Evolutionary conservation across 1,140 invertebrate genomes (phyloP).

Genomic region (Drosophila lowei): DNA sequence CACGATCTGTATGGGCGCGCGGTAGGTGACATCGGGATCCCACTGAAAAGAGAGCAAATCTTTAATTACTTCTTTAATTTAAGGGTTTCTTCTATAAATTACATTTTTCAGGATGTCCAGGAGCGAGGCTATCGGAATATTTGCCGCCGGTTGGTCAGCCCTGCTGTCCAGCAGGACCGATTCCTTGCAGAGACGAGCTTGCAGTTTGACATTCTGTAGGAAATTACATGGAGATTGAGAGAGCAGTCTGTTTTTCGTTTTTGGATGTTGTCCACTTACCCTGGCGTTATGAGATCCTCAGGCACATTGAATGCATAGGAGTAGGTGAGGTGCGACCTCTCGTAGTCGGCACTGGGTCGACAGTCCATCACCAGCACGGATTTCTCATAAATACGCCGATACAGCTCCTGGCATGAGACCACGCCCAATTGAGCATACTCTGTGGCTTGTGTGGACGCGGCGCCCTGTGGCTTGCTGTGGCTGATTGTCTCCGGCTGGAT

Average conservation of each 20-base stretch:
- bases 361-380: constrained; percentile 90
- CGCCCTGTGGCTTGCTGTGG: neutral
- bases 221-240: neutral
- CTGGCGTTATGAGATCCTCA: constrained; percentile 87
- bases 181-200: constrained; percentile 86
- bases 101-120: constrained; percentile 87
- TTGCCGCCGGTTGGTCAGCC: constrained; percentile 83
- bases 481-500: constrained; percentile 11
- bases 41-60: constrained; percentile 84
- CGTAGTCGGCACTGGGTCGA: constrained; percentile 86
- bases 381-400: constrained; percentile 85
- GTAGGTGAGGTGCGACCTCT: constrained; percentile 87
- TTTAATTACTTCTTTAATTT: neutral
- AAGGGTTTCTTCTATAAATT: constrained; percentile 1
- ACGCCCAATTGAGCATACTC: constrained; percentile 46
- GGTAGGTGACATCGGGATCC: constrained; percentile 88
- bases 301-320: constrained; percentile 90
- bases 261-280: constrained; percentile 84
- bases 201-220: constrained; percentile 84
- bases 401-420: constrained; percentile 85
- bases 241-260: no score
- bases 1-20: constrained; percentile 87
- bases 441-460: neutral
- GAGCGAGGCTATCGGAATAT: constrained; percentile 83
- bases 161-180: constrained; percentile 88